phyloP scores from a whole-genome alignment of 2,888 invertebrate species.

The Diplazon laetatorius region DNA sequence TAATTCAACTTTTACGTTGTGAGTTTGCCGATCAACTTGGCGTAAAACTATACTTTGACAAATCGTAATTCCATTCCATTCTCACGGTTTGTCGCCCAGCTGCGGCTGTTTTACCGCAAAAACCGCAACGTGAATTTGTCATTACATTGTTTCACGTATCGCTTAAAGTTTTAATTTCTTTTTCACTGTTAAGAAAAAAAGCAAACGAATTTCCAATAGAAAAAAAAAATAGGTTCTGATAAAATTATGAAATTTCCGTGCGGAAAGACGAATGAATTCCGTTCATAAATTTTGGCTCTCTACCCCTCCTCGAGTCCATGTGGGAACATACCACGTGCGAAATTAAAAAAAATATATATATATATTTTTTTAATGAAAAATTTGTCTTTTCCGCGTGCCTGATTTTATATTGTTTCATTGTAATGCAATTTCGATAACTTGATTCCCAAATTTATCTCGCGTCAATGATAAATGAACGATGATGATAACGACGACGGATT shows the following conservation, averaged over 20 bases:
- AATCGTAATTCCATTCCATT: constrained; percentile 1
- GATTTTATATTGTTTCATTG: not conserved
- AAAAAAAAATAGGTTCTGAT: not conserved
- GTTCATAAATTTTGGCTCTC: constrained; percentile 54
- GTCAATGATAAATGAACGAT: constrained; percentile 29
- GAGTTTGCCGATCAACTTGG: constrained; percentile 24
- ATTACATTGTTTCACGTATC: not conserved
- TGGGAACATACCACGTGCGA: constrained; percentile 65
- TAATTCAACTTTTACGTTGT: constrained; percentile 15
- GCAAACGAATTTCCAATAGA: not conserved
- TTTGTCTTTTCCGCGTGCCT: too few species aligned
- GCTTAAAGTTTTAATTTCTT: not conserved
- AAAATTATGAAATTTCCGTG: not conserved
- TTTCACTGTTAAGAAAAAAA: too few species aligned
- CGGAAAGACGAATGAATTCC: not conserved
- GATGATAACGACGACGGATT: constrained; percentile 20
- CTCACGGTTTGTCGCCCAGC: not conserved
- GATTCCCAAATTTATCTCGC: constrained; percentile 17
- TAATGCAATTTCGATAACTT: not conserved
- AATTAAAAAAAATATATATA: constrained; percentile 8
- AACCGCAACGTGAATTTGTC: not conserved
- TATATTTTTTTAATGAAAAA: too few species aligned
- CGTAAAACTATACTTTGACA: constrained; percentile 4
- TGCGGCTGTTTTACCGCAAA: not conserved
- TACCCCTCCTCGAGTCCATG: constrained; percentile 20